These are phyloP conservation scores for Euura lappo DNA, from an alignment of 1,140 invertebrate species.

Conservation along the genomic window DNA sequence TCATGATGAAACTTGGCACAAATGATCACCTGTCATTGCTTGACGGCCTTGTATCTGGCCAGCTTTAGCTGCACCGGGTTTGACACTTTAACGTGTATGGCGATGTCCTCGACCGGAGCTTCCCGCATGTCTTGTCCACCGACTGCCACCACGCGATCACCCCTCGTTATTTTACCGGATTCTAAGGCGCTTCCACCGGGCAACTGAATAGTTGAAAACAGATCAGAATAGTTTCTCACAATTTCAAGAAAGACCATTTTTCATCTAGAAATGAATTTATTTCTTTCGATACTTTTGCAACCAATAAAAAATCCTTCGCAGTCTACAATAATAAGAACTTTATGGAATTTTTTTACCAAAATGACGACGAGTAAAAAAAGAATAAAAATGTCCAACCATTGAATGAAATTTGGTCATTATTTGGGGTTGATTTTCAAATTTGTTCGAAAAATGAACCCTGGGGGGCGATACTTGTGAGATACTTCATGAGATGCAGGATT, in stretches of 20 bases:
- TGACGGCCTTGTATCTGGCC: slow-evolving; percentile 48
- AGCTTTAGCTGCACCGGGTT: slow-evolving; percentile 55
- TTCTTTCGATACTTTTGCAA: too few relatives aligned
- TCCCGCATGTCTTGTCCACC: slow-evolving; percentile 87
- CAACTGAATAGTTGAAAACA: slow-evolving; percentile 64
- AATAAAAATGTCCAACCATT: too few relatives aligned
- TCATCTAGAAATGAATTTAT: background rate
- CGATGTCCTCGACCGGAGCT: slow-evolving; percentile 78
- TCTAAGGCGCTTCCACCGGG: slow-evolving; percentile 89
- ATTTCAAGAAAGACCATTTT: background rate
- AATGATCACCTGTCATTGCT: slow-evolving; percentile 43
- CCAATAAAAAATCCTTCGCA: too few relatives aligned
- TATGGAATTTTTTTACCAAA: too few relatives aligned
- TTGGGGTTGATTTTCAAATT: too few relatives aligned
- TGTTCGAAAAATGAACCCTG: background rate
- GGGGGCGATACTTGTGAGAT: too few relatives aligned
- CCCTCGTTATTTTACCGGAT: slow-evolving; percentile 90
- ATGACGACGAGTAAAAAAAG: too few relatives aligned
- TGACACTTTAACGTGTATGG: slow-evolving; percentile 53
- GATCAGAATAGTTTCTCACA: background rate
- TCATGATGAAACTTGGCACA: background rate
- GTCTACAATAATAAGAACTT: too few relatives aligned
- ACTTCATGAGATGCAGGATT: too few relatives aligned
- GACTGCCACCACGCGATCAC: slow-evolving; percentile 90
- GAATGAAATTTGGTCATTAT: too few relatives aligned